Base-by-base conservation (phyloP, 2,888 invertebrate species). In the Therioaphis trifolii region DNA sequence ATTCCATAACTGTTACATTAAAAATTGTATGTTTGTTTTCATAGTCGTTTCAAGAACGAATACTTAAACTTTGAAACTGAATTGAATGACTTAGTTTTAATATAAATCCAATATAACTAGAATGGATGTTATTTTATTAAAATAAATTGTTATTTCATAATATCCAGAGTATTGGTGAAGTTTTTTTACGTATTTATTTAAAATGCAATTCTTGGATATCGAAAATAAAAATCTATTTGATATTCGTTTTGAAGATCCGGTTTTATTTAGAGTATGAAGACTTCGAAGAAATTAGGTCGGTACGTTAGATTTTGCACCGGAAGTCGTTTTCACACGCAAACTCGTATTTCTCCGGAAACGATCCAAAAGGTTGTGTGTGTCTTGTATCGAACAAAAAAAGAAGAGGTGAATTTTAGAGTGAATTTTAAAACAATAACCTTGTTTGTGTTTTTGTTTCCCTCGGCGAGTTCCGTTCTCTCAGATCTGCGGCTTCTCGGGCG, bases 271-370 rank as follows among this genome's bases (percentile, higher is more conserved):
- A 24, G 49, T 66, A 24, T 52, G 15, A 18, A 52, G 18, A 35
- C 24, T 66, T 40, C 1, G 27, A 78, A 77, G 68, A 78, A 68
- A 68, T 24, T 14, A 3, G 27, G 24, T 69, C 7, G 40, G 4
- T 68, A 55, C n/a, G 40, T 66, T 49, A 2, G 27, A 55, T 7
- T 78, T 78, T 43, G 55, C n/a, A 14, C 40, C 40, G 55, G 55
- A 69, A 68, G 27, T 69, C 14, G 27, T 79, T 55, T 79, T 69
- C 68, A n/a, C 68, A 69, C 68, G 15, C 24, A 55, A 27, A 78
- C 24, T 15, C n/a, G 21, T 69, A 40, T 78, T 78, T 27, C 55
- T 52, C 55, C 4, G 43, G 27, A 55, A 68, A 68, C 40, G 18
- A 40, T 15, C 11, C 14, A 69, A 69, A 69, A 69, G 29, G 40